Evolutionary conservation across 2,888 invertebrate species (phyloP).

Genomic region (Noctua fimbriata): DNA sequence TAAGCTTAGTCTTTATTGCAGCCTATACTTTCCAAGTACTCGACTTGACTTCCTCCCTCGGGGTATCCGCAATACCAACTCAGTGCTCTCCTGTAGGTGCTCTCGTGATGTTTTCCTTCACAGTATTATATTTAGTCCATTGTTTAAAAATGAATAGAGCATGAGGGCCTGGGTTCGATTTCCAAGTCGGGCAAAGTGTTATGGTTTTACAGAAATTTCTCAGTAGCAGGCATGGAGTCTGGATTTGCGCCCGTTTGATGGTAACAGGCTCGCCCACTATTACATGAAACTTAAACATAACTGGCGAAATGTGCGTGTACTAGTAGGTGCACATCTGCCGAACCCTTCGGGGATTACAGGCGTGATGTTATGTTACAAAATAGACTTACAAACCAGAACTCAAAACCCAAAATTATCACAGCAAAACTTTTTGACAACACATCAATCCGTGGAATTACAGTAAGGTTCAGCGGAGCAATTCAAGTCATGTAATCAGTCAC

Average conservation of each 20-base stretch:
- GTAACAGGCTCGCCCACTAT: too few relatives aligned
- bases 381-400: neutral
- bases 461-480: neutral
- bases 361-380: too few relatives aligned
- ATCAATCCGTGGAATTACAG: slow-evolving; percentile 13
- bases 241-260: too few relatives aligned
- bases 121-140: neutral
- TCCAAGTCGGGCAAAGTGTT: too few relatives aligned
- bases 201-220: too few relatives aligned
- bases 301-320: too few relatives aligned
- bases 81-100: neutral
- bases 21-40: neutral
- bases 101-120: neutral
- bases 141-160: neutral
- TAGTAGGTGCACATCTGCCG: too few relatives aligned
- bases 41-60: neutral
- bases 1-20: neutral
- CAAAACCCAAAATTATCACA: neutral
- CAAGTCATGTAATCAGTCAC: slow-evolving; percentile 60
- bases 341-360: too few relatives aligned
- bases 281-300: too few relatives aligned
- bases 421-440: slow-evolving; percentile 19
- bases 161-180: too few relatives aligned
- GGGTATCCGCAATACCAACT: neutral
- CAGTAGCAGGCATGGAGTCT: too few relatives aligned